Conservation (phyloP, 2,888 invertebrate genomes). For the Cheilosia pagana region DNA sequence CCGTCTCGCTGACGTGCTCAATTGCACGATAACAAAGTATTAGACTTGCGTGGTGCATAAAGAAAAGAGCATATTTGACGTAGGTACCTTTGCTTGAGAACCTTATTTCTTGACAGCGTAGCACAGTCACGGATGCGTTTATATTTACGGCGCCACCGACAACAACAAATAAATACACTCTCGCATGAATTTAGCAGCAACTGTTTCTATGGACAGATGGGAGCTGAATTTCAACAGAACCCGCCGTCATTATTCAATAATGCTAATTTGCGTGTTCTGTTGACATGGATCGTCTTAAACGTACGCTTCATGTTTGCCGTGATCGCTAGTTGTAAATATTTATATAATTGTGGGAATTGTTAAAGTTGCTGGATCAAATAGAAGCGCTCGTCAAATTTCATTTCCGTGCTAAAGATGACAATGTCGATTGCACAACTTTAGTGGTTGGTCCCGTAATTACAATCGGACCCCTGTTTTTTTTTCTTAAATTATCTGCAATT, state of each 20-base stretch:
- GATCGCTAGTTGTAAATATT: neutral
- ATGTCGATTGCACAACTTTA: neutral
- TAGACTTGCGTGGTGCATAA: constrained; percentile 1
- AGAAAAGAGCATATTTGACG: neutral
- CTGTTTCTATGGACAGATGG: neutral
- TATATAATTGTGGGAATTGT: constrained; percentile 1
- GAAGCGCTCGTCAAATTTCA: neutral
- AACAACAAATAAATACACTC: neutral
- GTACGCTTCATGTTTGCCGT: constrained; percentile 6
- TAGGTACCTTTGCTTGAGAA: neutral
- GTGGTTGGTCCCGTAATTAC: neutral
- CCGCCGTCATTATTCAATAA: constrained; percentile 21
- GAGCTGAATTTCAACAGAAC: constrained; percentile 8
- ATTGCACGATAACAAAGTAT: constrained; percentile 11
- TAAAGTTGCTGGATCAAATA: constrained; percentile 1
- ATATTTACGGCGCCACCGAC: constrained; percentile 38
- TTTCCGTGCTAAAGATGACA: neutral
- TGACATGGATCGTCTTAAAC: neutral
- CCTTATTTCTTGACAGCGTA: constrained; percentile 1
- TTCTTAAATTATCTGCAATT: constrained; percentile 8
- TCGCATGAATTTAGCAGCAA: neutral
- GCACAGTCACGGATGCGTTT: constrained; percentile 47
- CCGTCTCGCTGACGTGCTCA: constrained; percentile 3
- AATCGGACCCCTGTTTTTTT: neutral
- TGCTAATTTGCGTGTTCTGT: constrained; percentile 32